Percentiles rank a stretch among this genome's conserved stretches.
Conservation (phyloP, 2,888 invertebrate genomes). For the Chymomyza procnemis region DNA sequence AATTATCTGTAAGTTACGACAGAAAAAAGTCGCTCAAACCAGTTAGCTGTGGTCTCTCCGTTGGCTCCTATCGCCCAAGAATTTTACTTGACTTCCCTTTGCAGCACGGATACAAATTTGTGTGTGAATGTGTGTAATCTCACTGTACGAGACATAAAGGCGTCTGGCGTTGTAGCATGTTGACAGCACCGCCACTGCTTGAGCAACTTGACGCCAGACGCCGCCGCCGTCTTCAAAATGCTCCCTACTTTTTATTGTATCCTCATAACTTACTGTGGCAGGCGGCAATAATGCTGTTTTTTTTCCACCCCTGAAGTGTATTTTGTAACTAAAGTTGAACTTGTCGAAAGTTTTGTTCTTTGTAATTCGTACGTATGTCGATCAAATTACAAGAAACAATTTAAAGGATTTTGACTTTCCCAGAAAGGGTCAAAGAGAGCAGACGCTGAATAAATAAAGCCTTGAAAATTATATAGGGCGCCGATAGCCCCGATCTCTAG, state of each 20-base stretch:
- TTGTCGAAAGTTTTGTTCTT: too few species aligned
- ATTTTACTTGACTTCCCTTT: slow-evolving; percentile 24
- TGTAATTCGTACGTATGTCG: too few species aligned
- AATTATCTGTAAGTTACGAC: not conserved
- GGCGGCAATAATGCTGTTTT: not conserved
- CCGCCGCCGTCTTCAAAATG: not conserved
- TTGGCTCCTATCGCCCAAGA: slow-evolving; percentile 17
- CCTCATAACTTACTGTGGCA: not conserved
- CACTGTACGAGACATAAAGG: slow-evolving; percentile 62
- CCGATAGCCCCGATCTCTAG: too few species aligned
- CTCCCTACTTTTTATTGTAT: not conserved
- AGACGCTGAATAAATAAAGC: too few species aligned
- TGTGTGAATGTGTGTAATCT: not conserved
- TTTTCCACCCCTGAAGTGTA: not conserved
- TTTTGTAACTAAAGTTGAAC: not conserved
- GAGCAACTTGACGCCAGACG: not conserved
- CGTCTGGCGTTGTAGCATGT: slow-evolving; percentile 45
- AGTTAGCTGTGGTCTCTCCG: slow-evolving; percentile 13
- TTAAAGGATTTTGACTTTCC: too few species aligned
- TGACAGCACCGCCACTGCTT: not conserved
- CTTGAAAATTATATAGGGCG: too few species aligned
- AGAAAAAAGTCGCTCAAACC: slow-evolving; percentile 28
- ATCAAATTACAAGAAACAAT: too few species aligned
- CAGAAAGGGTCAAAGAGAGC: too few species aligned
- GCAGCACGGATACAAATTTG: not conserved